phyloP scores from a whole-genome alignment of 2,797 vertebrate species.

The Cynopterus sphinx region DNA sequence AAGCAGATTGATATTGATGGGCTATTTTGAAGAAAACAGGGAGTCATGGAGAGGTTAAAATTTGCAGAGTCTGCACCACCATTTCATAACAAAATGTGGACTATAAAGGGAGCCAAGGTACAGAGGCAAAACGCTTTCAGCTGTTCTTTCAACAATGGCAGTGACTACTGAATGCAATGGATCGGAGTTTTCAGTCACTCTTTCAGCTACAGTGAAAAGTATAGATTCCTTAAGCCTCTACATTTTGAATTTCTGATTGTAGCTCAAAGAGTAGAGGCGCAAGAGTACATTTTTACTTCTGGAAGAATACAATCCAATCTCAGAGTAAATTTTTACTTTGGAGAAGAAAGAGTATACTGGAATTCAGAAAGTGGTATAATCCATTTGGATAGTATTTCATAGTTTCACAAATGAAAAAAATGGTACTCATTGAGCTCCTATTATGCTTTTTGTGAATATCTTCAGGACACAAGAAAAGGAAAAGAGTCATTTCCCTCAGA shows the following conservation, averaged over 20 bases:
- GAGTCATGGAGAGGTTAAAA: constrained; percentile 52
- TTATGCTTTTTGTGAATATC: neutral
- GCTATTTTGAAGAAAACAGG: constrained; percentile 44
- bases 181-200: constrained; percentile 24
- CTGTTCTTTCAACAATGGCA: neutral
- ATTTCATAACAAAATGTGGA: neutral
- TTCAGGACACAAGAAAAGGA: neutral
- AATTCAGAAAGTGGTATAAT: constrained; percentile 48
- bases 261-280: constrained; percentile 28
- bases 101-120: constrained; percentile 36
- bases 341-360: constrained; percentile 13
- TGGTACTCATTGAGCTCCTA: neutral
- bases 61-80: neutral
- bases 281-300: constrained; percentile 44
- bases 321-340: constrained; percentile 50
- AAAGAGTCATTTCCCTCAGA: constrained; percentile 1
- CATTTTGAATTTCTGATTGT: constrained; percentile 46
- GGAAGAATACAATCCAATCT: constrained; percentile 1
- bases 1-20: constrained; percentile 54
- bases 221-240: constrained; percentile 26
- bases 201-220: constrained; percentile 27
- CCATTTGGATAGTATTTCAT: constrained; percentile 32
- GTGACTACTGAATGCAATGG: neutral
- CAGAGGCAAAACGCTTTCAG: constrained; percentile 1
- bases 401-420: constrained; percentile 30